A percentile compares a stretch with the other conserved stretches of the same genome.
Conservation (phyloP, 1,140 invertebrate species). For the Leptestheria dahalacensis region DNA sequence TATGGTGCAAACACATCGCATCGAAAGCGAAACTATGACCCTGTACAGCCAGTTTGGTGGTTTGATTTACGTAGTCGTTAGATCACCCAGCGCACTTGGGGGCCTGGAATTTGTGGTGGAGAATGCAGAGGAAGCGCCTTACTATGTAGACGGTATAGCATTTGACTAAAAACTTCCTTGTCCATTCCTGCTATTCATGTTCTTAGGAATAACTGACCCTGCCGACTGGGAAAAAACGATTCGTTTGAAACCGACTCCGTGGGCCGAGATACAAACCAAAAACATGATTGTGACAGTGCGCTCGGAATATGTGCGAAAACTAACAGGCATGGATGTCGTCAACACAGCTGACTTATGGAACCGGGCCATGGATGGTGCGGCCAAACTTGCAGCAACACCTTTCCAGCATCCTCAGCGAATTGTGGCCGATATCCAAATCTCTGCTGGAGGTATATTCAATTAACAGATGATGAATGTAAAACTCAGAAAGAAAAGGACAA, state of each 20-base stretch:
- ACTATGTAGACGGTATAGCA: background rate
- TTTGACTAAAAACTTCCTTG: background rate
- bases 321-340: background rate
- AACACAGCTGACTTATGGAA: background rate
- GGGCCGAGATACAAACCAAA: background rate
- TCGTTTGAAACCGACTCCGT: background rate
- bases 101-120: background rate
- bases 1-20: background rate
- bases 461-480: too few species aligned
- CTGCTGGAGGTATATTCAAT: background rate
- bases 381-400: background rate
- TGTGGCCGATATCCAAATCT: background rate
- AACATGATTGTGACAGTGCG: background rate
- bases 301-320: background rate
- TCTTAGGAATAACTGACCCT: background rate
- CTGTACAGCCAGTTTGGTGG: background rate
- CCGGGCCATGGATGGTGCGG: background rate
- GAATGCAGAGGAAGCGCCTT: background rate
- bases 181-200: background rate
- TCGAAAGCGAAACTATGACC: background rate
- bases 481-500: too few species aligned
- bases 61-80: background rate
- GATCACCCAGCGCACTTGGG: background rate
- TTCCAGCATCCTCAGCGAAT: background rate
- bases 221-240: background rate